Base-by-base conservation (phyloP, 2,113 vertebrate species). In the Shinisaurus crocodilurus region DNA sequence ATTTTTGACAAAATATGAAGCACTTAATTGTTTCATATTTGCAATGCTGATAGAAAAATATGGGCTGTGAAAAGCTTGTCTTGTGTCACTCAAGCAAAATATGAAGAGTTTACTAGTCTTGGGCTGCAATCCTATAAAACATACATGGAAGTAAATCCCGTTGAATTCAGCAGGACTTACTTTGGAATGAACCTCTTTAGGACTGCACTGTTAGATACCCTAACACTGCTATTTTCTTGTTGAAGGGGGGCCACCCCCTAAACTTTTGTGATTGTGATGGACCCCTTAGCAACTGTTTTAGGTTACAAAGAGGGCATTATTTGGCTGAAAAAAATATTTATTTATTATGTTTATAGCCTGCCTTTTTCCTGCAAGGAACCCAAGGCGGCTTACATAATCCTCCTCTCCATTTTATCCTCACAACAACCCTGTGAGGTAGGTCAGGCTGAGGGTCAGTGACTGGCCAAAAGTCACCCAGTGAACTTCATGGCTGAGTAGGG, bases 1-100 rank as follows among this genome's bases (percentile, higher is more conserved):
- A 76, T 95, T 91, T 86, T 94, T 93, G 90, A 85, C 90, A 92
- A 88, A 93, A 70, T 81, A 40, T 92, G 93, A 94, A 92, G 86
- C 93, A 93, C 93, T 93, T 93, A 92, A 88, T 80, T 89, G 80
- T 83, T 85, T 54, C 48, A 45, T 75, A 90, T 25, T 50, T 60
- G 37, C 88, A 91, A 84, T 74, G 82, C 15, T 92, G 82, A 74
- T 16, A 74, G 29, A 34, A 29, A 43, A 43, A 65, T 43, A 65
- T 83, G 63, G 25, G 37, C 63, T 43, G 15, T 82, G 34, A 82
- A 43, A 45, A 45, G 2, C 27, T 67, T 67, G 5, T 18, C 60
- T 32, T 76, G 12, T 50, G 5, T 67, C 60, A 6, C 37, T 43
- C 43, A 88, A 87, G 32, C 57, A 8, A 87, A 76, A 54, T 74